These are phyloP conservation scores for Acropora yongei DNA, from an alignment of 64 coral and sea anemone species.

Conservation along the genomic window DNA sequence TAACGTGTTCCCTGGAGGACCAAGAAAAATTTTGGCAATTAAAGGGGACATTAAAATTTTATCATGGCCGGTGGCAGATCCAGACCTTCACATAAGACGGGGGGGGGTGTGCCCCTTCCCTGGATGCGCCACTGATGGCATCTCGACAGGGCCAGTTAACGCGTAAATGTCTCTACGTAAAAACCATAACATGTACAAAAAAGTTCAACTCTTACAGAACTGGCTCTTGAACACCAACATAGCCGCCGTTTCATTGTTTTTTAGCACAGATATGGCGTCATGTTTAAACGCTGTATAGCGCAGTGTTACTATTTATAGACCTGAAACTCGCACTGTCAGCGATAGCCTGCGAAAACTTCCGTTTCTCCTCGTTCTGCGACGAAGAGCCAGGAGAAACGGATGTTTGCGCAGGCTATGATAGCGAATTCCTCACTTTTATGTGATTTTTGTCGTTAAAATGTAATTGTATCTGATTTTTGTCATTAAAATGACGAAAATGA, in stretches of 20 bases:
- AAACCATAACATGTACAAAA: not conserved
- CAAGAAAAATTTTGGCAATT: not conserved
- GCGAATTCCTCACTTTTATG: not conserved
- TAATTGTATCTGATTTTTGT: not conserved
- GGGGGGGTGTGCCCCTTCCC: not conserved
- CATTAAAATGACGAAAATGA: slow-evolving; percentile 2
- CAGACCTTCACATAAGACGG: not conserved
- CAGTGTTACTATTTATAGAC: not conserved
- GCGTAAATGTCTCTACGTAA: not conserved
- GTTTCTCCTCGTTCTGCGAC: too few relatives aligned
- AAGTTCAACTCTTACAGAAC: not conserved
- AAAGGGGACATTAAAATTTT: not conserved
- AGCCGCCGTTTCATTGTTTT: not conserved
- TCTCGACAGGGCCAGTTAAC: not conserved
- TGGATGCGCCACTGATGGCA: not conserved
- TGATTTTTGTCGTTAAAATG: not conserved
- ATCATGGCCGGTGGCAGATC: not conserved
- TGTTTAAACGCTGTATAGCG: not conserved
- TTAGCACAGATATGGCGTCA: not conserved
- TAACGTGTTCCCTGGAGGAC: not conserved
- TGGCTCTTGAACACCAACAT: not conserved
- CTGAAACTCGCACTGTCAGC: not conserved
- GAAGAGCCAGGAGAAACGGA: too few relatives aligned
- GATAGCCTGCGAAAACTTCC: too few relatives aligned
- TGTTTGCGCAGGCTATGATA: too few relatives aligned